Evolutionary conservation across 2,888 invertebrate genomes (phyloP).

Genomic region (Clunio marinus): DNA sequence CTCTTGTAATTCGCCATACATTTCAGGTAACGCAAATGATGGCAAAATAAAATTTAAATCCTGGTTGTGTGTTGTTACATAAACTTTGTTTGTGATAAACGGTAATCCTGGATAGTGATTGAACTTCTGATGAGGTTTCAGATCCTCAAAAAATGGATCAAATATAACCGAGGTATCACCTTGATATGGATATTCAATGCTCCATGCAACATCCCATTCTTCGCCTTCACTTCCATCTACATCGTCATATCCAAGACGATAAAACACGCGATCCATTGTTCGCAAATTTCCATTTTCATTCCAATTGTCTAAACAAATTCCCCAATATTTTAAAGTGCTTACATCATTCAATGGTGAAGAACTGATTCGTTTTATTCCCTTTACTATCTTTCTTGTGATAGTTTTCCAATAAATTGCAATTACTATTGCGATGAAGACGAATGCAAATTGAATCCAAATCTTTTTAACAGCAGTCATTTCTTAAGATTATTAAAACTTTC

Average conservation of each 20-base stretch:
- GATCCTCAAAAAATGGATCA: no score
- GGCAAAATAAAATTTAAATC: conserved; percentile 43
- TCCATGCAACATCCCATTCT: conserved; percentile 9
- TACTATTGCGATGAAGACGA: no score
- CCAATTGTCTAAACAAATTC: background rate
- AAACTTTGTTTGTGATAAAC: conserved; percentile 75
- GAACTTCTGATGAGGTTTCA: conserved; percentile 68
- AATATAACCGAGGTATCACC: no score
- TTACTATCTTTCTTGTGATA: no score
- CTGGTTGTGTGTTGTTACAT: background rate
- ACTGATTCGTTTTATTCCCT: no score
- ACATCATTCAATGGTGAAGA: no score
- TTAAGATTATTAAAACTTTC: no score
- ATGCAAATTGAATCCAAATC: no score
- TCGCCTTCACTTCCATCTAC: background rate
- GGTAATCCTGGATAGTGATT: conserved; percentile 92
- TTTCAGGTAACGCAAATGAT: conserved; percentile 48
- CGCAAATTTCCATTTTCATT: conserved; percentile 15
- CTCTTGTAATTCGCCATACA: conserved; percentile 67
- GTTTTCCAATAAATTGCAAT: no score
- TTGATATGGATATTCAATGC: conserved; percentile 5
- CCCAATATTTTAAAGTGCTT: background rate
- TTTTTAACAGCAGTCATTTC: no score
- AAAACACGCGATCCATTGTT: conserved; percentile 11
- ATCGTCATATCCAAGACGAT: background rate